These are phyloP conservation scores for Adrianichthys oophorus DNA, from an alignment of 2,797 vertebrate species.

Conservation along the genomic window DNA sequence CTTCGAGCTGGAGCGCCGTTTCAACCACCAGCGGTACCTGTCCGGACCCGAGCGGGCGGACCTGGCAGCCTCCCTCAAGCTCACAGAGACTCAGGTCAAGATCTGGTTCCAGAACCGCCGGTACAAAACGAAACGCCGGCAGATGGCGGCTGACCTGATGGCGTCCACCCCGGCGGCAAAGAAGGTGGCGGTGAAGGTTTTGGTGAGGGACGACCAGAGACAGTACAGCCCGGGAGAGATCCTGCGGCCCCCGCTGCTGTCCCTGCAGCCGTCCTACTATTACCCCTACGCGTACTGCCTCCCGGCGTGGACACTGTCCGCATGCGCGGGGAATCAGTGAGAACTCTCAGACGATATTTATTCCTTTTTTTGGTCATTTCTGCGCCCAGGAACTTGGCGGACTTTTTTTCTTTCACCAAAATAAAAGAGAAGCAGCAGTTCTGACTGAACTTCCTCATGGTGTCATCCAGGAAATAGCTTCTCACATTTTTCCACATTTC, in stretches of 20 bases:
- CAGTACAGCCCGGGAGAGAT: constrained; percentile 95
- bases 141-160: constrained; percentile 93
- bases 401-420: constrained; percentile 46
- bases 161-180: constrained; percentile 92
- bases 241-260: constrained; percentile 87
- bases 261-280: constrained; percentile 89
- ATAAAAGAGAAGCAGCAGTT: constrained; percentile 32
- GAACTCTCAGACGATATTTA: constrained; percentile 49
- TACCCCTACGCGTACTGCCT: constrained; percentile 96
- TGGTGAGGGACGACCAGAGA: constrained; percentile 97
- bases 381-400: constrained; percentile 49
- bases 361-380: constrained; percentile 68
- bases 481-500: not conserved
- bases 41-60: constrained; percentile 96
- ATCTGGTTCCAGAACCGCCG: constrained; percentile 99
- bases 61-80: constrained; percentile 95
- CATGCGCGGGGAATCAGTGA: constrained; percentile 85
- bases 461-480: constrained; percentile 31
- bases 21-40: constrained; percentile 97
- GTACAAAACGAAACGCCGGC: constrained; percentile 97
- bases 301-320: constrained; percentile 93
- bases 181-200: constrained; percentile 97
- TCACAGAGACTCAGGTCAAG: constrained; percentile 98
- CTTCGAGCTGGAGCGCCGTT: constrained; percentile 97
- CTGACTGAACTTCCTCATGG: constrained; percentile 47